phyloP scores from a whole-genome alignment of 2,888 invertebrate species.

The Eupsilia transversa region DNA sequence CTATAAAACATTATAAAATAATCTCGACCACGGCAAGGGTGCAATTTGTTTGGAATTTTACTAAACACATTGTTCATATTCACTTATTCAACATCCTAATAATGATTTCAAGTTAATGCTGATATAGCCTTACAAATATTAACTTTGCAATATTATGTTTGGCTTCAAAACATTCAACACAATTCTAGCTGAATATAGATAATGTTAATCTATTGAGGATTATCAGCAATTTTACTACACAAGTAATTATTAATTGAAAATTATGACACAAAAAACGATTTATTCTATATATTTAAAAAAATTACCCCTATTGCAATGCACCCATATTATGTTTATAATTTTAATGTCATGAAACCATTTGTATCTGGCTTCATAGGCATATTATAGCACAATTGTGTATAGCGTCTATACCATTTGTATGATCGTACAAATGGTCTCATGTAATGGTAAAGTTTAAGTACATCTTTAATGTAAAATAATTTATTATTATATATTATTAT shows the following conservation, averaged over 20 bases:
- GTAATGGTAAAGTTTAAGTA: slow-evolving; percentile 74
- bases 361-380: slow-evolving; percentile 56
- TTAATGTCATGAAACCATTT: slow-evolving; percentile 74
- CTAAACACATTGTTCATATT: slow-evolving; percentile 77
- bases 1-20: slow-evolving; percentile 79
- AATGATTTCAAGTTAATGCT: slow-evolving; percentile 74
- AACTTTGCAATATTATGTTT: slow-evolving; percentile 70
- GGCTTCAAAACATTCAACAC: slow-evolving; percentile 69
- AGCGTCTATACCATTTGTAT: slow-evolving; percentile 9
- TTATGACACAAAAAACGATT: slow-evolving; percentile 66
- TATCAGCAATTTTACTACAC: slow-evolving; percentile 70
- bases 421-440: slow-evolving; percentile 69
- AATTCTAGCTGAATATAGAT: slow-evolving; percentile 79
- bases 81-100: slow-evolving; percentile 76
- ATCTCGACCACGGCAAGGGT: slow-evolving; percentile 81
- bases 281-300: slow-evolving; percentile 65
- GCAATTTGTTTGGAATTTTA: slow-evolving; percentile 78
- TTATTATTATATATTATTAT: slow-evolving; percentile 59
- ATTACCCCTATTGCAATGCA: slow-evolving; percentile 84
- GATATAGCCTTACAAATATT: slow-evolving; percentile 74
- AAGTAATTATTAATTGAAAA: slow-evolving; percentile 69
- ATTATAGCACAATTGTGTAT: slow-evolving; percentile 19
- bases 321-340: slow-evolving; percentile 73
- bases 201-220: slow-evolving; percentile 73
- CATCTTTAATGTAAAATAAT: slow-evolving; percentile 69